Evolutionary conservation across 2,888 invertebrate species (phyloP), one percentile per base, ranked within the genome.

Genomic region (Itoplectis maculator): DNA sequence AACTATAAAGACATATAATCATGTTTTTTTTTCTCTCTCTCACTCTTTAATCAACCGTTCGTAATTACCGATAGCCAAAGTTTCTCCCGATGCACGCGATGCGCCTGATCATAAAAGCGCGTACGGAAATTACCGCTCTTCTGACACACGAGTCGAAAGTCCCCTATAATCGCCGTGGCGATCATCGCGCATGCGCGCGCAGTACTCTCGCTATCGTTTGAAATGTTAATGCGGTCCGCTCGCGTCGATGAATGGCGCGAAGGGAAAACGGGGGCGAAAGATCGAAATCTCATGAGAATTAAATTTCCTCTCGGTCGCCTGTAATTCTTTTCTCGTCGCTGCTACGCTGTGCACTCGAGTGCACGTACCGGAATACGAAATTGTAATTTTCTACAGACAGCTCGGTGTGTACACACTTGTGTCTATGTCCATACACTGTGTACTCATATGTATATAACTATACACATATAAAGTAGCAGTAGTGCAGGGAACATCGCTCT

Each of bases 171-270:
- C 35, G 9, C 13, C 35, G 29, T n/a, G 56, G 29, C 35, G 35
- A 59, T 15, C 11, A 56, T 59, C 56, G 15, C 29, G 35, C 35
- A n/a, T 2, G 3, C 29, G 29, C 3, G 35, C n/a, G n/a, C n/a
- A n/a, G n/a, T n/a, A 35, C 29, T 0, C 56, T 11, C 61, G 9
- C 61, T 7, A 15, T 15, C 15, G 37, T 61, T 61, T 37, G 15
- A 37, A 37, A 61, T 61, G 37, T 61, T 61, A 61, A 61, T 61
- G 15, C n/a, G n/a, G n/a, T n/a, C n/a, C n/a, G n/a, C n/a, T n/a
- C n/a, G n/a, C 61, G 15, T 15, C 9, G 37, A 61, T 37, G 37
- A 40, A 61, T 61, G 18, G 7, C 40, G 37, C 37, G 37, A 37
- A 40, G 37, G 1, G n/a, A 5, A 15, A 35, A 61, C 11, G 18